phyloP scores from a whole-genome alignment of 2,113 vertebrate species.

The Oophaga pumilio region DNA sequence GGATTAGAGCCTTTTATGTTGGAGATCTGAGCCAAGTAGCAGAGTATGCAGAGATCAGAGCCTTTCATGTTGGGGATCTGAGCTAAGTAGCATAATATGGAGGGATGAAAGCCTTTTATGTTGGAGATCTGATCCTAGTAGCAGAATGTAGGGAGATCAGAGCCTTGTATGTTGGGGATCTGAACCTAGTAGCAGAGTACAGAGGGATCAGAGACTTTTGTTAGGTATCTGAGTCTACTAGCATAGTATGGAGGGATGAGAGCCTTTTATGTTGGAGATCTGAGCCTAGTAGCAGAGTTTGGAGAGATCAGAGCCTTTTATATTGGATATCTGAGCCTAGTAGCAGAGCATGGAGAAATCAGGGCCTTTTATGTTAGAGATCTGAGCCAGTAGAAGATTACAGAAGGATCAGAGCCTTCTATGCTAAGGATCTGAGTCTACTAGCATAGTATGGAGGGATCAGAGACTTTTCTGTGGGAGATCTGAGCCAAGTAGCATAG shows the following conservation, averaged over 20 bases:
- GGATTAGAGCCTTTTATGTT: background rate
- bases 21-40: background rate
- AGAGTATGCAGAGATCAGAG: too few relatives aligned
- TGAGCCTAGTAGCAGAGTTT: too few relatives aligned
- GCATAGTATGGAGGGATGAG: too few relatives aligned
- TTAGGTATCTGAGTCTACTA: background rate
- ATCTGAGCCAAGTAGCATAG: too few relatives aligned
- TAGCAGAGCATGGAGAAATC: background rate
- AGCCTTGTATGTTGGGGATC: background rate
- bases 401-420: background rate
- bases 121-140: background rate
- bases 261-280: too few relatives aligned
- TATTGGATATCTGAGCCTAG: background rate
- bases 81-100: background rate
- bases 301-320: too few relatives aligned
- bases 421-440: background rate
- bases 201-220: background rate
- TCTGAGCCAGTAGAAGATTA: background rate
- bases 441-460: too few relatives aligned
- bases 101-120: too few relatives aligned
- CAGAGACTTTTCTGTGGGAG: too few relatives aligned
- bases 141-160: background rate
- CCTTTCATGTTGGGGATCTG: background rate
- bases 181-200: background rate
- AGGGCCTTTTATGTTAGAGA: background rate